Conservation (phyloP, 2,797 vertebrate genomes). For the Discoglossus pictus region DNA sequence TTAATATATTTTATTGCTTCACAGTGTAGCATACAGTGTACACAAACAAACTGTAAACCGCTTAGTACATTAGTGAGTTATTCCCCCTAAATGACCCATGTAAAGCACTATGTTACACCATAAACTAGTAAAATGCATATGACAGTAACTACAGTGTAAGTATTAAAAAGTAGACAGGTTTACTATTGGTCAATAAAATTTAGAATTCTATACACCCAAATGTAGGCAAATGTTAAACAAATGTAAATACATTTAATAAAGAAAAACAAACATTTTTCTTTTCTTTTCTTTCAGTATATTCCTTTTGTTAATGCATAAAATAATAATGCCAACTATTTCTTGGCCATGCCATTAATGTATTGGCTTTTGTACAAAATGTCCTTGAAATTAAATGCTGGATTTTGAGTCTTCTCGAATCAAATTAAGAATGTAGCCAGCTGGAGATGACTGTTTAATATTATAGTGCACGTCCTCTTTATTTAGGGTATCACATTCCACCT, state of each 20-base stretch:
- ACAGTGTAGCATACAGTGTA: slow-evolving; percentile 24
- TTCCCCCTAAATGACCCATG: slow-evolving; percentile 37
- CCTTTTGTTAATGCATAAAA: slow-evolving; percentile 21
- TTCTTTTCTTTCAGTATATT: background rate
- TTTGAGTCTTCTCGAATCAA: slow-evolving; percentile 9
- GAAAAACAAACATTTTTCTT: slow-evolving; percentile 11
- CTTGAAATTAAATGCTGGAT: background rate
- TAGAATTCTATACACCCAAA: too few species aligned
- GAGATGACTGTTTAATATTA: slow-evolving; percentile 27
- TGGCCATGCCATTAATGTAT: slow-evolving; percentile 36
- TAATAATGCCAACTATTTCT: slow-evolving; percentile 33
- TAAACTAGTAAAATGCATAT: slow-evolving; percentile 9
- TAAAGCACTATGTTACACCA: slow-evolving; percentile 37
- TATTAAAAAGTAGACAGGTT: slow-evolving; percentile 32
- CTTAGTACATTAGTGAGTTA: slow-evolving; percentile 18
- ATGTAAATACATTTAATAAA: too few species aligned
- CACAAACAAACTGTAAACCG: slow-evolving; percentile 42
- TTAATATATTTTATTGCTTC: slow-evolving; percentile 27
- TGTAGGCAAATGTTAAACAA: too few species aligned
- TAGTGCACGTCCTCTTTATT: slow-evolving; percentile 5
- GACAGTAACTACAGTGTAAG: slow-evolving; percentile 26
- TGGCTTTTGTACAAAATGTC: slow-evolving; percentile 8
- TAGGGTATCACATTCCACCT: slow-evolving; percentile 18
- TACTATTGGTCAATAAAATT: slow-evolving; percentile 9
- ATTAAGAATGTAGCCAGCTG: slow-evolving; percentile 16